These are phyloP conservation scores for Mya arenaria DNA, from an alignment of 1,140 invertebrate species.

Conservation along the genomic window DNA sequence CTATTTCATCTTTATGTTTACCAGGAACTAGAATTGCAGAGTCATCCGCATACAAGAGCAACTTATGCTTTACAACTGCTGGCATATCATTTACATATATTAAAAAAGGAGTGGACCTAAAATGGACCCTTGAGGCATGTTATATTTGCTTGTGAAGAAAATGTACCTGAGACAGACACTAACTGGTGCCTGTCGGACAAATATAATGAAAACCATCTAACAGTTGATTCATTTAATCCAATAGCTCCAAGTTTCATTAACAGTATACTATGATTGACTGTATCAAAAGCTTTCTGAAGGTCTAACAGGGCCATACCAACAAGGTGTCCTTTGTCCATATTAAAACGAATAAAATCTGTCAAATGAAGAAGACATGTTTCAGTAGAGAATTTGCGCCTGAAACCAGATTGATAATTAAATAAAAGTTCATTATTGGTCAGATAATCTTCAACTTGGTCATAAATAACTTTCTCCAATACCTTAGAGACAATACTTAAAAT, in stretches of 20 bases:
- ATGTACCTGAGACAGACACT: neutral
- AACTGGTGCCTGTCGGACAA: conserved; percentile 27
- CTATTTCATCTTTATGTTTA: conserved; percentile 15
- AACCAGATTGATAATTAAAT: conserved; percentile 26
- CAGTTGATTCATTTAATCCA: neutral
- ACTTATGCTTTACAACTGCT: conserved; percentile 12
- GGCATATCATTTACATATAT: conserved; percentile 51
- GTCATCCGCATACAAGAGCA: conserved; percentile 60
- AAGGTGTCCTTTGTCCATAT: conserved; percentile 23
- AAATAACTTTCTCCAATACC: conserved; percentile 17
- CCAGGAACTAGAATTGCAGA: conserved; percentile 38
- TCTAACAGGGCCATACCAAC: conserved; percentile 42
- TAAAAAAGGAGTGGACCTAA: conserved; percentile 46
- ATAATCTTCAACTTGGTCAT: conserved; percentile 35
- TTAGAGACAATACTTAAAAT: conserved; percentile 40
- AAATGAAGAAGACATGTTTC: conserved; percentile 35
- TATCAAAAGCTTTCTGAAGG: conserved; percentile 58
- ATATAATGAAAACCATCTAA: conserved; percentile 46
- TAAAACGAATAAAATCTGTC: conserved; percentile 16
- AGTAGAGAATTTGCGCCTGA: conserved; percentile 25
- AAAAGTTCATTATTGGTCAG: conserved; percentile 1
- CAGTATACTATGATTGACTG: conserved; percentile 48
- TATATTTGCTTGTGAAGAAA: neutral
- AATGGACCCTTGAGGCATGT: conserved; percentile 39
- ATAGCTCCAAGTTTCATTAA: conserved; percentile 35